A percentile compares a stretch with the other conserved stretches of the same genome.
These are phyloP conservation scores for Melieria picta DNA, from an alignment of 2,888 invertebrate species.

Conservation along the genomic window DNA sequence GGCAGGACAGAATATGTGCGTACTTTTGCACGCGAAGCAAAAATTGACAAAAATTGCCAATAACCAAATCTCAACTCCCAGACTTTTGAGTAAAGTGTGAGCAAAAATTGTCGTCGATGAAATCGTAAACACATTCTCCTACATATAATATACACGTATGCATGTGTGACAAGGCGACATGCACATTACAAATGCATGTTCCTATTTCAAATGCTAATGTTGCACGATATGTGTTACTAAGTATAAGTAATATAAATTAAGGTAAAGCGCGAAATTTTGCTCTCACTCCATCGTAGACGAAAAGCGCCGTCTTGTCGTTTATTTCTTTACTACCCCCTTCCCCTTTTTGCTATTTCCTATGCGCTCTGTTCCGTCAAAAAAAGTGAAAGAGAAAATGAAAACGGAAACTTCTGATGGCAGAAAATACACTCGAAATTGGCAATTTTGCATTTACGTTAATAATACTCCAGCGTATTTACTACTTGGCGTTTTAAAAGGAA, in stretches of 20 bases:
- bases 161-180: background rate
- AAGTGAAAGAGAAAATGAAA: conserved; percentile 25
- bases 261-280: no score
- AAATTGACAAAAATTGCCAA: conserved; percentile 53
- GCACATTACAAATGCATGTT: no score
- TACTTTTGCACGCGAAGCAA: background rate
- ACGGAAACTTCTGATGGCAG: conserved; percentile 64
- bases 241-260: no score
- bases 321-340: no score
- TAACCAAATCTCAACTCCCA: conserved; percentile 60
- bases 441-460: conserved; percentile 66
- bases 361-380: no score
- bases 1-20: background rate
- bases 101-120: background rate
- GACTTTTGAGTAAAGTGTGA: conserved; percentile 54
- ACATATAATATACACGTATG: background rate
- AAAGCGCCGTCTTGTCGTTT: no score
- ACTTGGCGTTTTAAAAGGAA: conserved; percentile 43
- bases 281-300: no score
- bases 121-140: background rate
- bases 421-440: conserved; percentile 67
- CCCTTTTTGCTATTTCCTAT: no score
- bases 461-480: conserved; percentile 65
- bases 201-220: no score
- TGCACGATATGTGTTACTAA: no score